phyloP scores from a whole-genome alignment of 2,888 invertebrate species.

The Lepidocyrtinus sp. region DNA sequence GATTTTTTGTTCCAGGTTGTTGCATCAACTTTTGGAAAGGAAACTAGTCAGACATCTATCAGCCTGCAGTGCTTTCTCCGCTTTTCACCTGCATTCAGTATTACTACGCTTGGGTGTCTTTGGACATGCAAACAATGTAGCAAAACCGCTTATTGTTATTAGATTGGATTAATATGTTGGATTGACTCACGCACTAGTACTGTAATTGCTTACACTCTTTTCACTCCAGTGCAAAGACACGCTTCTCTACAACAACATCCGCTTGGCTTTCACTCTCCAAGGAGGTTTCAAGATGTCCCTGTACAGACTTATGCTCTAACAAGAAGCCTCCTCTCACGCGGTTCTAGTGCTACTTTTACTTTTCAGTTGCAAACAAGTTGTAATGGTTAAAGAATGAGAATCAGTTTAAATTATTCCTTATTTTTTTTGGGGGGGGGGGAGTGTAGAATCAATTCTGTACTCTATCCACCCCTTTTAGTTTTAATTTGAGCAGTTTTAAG shows the following conservation, averaged over 20 bases:
- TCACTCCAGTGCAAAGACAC: slow-evolving; percentile 5
- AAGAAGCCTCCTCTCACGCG: too few relatives aligned
- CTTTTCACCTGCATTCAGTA: slow-evolving; percentile 20
- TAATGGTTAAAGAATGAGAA: too few relatives aligned
- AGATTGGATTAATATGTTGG: background rate
- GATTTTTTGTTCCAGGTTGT: too few relatives aligned
- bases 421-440: too few relatives aligned
- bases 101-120: background rate
- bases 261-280: background rate
- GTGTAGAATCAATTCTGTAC: too few relatives aligned
- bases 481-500: too few relatives aligned
- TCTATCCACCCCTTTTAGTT: too few relatives aligned
- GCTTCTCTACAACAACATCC: background rate
- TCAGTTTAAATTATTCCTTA: background rate
- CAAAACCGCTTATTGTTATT: slow-evolving; percentile 3
- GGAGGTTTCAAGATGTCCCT: too few relatives aligned
- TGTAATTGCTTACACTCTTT: slow-evolving; percentile 13
- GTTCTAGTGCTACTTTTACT: background rate
- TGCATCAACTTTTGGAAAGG: slow-evolving; percentile 1
- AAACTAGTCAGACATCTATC: slow-evolving; percentile 14
- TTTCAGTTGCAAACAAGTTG: slow-evolving; percentile 7
- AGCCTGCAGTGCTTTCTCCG: slow-evolving; percentile 8
- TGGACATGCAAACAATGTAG: background rate
- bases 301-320: too few relatives aligned
- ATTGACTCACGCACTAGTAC: slow-evolving; percentile 14